These are phyloP conservation scores for Drosophila kepulauana DNA, from an alignment of 1,140 invertebrate genomes.

Conservation along the genomic window DNA sequence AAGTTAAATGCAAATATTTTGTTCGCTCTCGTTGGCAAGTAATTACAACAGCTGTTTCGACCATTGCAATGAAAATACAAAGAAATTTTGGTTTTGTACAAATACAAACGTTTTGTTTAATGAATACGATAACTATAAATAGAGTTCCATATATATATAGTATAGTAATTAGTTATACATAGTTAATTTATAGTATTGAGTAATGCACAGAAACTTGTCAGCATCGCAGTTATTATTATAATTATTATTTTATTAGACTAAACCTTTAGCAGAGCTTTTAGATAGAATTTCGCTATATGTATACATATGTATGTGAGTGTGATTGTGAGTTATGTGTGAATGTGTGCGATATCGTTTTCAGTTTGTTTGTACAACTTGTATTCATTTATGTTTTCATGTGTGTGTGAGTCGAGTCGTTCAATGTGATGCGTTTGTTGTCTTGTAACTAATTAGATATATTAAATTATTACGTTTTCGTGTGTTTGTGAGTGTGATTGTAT, in stretches of 20 bases:
- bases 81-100: slow-evolving; percentile 63
- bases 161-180: slow-evolving; percentile 53
- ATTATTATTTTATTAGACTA: slow-evolving; percentile 55
- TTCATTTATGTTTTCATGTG: slow-evolving; percentile 17
- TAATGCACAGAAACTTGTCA: slow-evolving; percentile 75
- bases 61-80: not conserved
- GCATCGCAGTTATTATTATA: slow-evolving; percentile 60
- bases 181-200: slow-evolving; percentile 69
- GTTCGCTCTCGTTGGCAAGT: too few relatives aligned
- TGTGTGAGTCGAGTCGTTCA: slow-evolving; percentile 27
- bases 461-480: slow-evolving; percentile 34
- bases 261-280: slow-evolving; percentile 53
- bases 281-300: slow-evolving; percentile 67
- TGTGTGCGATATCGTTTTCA: slow-evolving; percentile 45
- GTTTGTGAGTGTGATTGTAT: slow-evolving; percentile 10
- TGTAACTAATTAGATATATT: slow-evolving; percentile 39
- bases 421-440: slow-evolving; percentile 51
- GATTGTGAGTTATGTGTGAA: slow-evolving; percentile 6
- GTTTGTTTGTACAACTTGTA: slow-evolving; percentile 50
- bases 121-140: slow-evolving; percentile 66
- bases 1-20: slow-evolving; percentile 10
- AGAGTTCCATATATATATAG: slow-evolving; percentile 54
- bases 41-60: slow-evolving; percentile 31
- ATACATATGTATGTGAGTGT: slow-evolving; percentile 44
- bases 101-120: slow-evolving; percentile 69